Evolutionary conservation across 2,797 vertebrate species (phyloP), one percentile per base, ranked within the genome.

Genomic region (Falco concolor): DNA sequence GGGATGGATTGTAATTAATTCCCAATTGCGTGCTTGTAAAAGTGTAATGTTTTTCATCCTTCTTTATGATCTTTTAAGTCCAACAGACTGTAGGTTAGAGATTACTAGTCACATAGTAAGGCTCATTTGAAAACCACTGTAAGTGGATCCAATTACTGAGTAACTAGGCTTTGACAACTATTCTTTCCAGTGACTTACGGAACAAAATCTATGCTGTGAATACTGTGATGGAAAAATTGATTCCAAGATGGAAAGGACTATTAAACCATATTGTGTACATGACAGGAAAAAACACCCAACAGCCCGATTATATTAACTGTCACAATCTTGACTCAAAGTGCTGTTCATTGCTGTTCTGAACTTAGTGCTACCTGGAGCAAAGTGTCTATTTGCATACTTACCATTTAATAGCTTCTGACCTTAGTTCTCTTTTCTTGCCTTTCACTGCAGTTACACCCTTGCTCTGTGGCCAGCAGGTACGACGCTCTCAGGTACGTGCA

Each of bases 131-230:
- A 83, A 86, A 56, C 45, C 24, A 23, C 42, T 36, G 9, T 49
- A 76, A 89, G 25, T 56, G 21, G 45, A 69, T 91, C 42, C 64
- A 59, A 47, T 59, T 76, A 64, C 84, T 80, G 2, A 6, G 45
- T 42, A 73, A 64, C 30, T 57, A 19, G 50, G 27, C 61, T 94
- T 86, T 91, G 77, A 87, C 68, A 86, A 89, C 64, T 80, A 9
- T 50, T 80, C 50, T 89, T 86, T 72, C 54, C 36, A 21, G 52
- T n/a, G 57, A 60, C 54, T 61, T 44, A 18, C 7, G 36, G 61
- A 85, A 47, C 61, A 69, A 65, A 76, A 74, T 49, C 49, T 78
- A 42, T 25, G 61, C 47, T 45, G 32, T 16, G 32, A 87, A 24
- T 69, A 53, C 19, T 9, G 54, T 42, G 72, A 54, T 45, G 54